Conservation (phyloP, 35 echinoderm and acorn worm genomes). For the Patiria miniata region DNA sequence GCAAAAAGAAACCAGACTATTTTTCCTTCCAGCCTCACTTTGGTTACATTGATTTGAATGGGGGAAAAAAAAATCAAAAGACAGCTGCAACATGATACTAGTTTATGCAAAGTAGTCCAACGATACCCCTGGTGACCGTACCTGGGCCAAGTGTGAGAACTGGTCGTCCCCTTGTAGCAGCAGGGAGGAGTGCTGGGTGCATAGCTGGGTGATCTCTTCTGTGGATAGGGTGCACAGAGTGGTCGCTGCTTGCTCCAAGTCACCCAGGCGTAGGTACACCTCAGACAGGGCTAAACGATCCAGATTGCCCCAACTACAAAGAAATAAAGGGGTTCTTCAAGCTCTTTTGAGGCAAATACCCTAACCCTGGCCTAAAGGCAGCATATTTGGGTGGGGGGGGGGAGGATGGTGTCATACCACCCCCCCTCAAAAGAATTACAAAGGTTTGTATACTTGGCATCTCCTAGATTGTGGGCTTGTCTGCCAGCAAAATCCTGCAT, state of each 20-base stretch:
- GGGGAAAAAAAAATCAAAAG: too few species aligned
- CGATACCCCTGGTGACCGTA: too few species aligned
- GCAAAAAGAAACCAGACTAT: too few species aligned
- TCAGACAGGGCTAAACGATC: background rate
- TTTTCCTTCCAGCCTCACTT: too few species aligned
- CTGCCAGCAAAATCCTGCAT: too few species aligned
- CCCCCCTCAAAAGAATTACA: background rate
- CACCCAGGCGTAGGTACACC: constrained; percentile 28
- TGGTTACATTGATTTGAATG: too few species aligned
- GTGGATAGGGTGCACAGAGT: constrained; percentile 3
- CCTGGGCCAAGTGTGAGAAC: constrained; percentile 35
- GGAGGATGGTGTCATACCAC: background rate
- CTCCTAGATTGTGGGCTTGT: too few species aligned
- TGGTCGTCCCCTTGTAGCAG: constrained; percentile 17
- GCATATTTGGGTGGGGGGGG: too few species aligned
- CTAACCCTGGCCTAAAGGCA: too few species aligned
- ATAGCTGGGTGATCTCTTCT: constrained; percentile 31
- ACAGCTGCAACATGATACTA: too few species aligned
- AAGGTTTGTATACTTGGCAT: too few species aligned
- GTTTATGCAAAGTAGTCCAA: too few species aligned
- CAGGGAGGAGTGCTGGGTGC: constrained; percentile 3
- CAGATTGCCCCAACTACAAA: background rate
- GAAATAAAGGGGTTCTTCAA: background rate
- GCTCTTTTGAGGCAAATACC: background rate
- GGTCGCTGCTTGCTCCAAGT: constrained; percentile 22